These are phyloP conservation scores for Leucania comma DNA, from an alignment of 2,888 invertebrate species.

Conservation along the genomic window DNA sequence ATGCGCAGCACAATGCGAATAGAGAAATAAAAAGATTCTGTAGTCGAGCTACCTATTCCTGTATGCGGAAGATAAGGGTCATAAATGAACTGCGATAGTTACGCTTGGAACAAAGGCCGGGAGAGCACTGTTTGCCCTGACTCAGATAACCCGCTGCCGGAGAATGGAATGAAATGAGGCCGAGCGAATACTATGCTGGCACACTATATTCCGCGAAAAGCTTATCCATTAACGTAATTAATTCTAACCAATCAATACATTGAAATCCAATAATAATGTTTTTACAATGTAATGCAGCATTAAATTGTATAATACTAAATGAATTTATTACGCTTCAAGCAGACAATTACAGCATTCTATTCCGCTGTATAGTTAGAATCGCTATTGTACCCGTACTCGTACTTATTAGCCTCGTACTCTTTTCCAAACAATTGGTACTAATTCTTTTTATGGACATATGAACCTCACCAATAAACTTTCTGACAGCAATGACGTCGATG, in stretches of 20 bases:
- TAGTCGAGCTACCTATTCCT: constrained; percentile 60
- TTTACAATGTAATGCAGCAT: constrained; percentile 6
- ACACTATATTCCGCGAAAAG: constrained; percentile 59
- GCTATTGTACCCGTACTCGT: constrained; percentile 2
- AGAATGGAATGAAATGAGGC: constrained; percentile 68
- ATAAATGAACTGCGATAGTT: constrained; percentile 71
- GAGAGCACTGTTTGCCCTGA: constrained; percentile 76
- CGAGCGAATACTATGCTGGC: constrained; percentile 69
- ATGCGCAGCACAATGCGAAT: constrained; percentile 41
- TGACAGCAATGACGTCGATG: constrained; percentile 8
- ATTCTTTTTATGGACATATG: constrained; percentile 25
- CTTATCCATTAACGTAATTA: constrained; percentile 20
- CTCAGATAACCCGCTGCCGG: constrained; percentile 69
- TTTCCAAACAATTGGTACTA: constrained; percentile 38
- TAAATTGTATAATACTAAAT: constrained; percentile 21
- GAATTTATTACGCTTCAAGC: constrained; percentile 18
- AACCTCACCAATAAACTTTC: constrained; percentile 5
- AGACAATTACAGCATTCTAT: constrained; percentile 30
- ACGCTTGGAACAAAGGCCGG: constrained; percentile 73
- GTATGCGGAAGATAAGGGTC: constrained; percentile 68
- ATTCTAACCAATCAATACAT: not conserved
- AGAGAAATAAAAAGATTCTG: constrained; percentile 58
- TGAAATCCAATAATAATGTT: constrained; percentile 1
- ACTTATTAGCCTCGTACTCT: constrained; percentile 40
- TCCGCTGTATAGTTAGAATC: constrained; percentile 6